A percentile compares a stretch with the other conserved stretches of the same genome.
phyloP scores from a whole-genome alignment of 1,140 invertebrate species.

The Fragariocoptes setiger region DNA sequence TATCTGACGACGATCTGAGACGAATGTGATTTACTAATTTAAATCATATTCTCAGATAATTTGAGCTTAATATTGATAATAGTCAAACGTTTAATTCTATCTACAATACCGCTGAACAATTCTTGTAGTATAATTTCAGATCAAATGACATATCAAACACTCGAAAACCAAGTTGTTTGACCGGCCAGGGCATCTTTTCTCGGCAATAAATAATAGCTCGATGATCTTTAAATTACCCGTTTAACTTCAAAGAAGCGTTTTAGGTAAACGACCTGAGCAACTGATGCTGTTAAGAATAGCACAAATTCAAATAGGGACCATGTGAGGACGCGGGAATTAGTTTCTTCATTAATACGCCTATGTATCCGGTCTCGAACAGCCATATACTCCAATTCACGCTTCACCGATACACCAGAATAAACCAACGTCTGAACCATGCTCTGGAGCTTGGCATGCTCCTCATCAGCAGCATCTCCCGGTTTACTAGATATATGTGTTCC shows the following conservation, averaged over 20 bases:
- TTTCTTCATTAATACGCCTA: constrained; percentile 83
- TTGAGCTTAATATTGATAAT: no score
- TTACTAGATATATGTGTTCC: constrained; percentile 18
- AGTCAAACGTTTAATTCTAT: no score
- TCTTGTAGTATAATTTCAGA: no score
- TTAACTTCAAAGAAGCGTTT: constrained; percentile 98
- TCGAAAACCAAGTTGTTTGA: no score
- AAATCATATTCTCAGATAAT: no score
- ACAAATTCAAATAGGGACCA: constrained; percentile 96
- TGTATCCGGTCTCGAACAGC: constrained; percentile 85
- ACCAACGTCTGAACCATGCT: constrained; percentile 87
- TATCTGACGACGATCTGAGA: no score
- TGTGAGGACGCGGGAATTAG: constrained; percentile 80
- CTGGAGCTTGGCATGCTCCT: constrained; percentile 48
- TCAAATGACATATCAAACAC: no score
- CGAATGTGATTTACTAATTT: no score
- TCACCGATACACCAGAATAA: constrained; percentile 55
- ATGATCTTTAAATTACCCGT: no score
- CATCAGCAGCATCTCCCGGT: constrained; percentile 1
- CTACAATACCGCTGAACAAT: no score
- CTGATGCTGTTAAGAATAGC: constrained; percentile 68
- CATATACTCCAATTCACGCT: constrained; percentile 99
- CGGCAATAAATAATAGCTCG: no score
- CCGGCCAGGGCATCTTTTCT: no score
- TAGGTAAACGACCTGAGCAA: constrained; percentile 84